A percentile compares a stretch with the other conserved stretches of the same genome.
phyloP scores from a whole-genome alignment of 2,113 vertebrate species.

The Macrotis lagotis region DNA sequence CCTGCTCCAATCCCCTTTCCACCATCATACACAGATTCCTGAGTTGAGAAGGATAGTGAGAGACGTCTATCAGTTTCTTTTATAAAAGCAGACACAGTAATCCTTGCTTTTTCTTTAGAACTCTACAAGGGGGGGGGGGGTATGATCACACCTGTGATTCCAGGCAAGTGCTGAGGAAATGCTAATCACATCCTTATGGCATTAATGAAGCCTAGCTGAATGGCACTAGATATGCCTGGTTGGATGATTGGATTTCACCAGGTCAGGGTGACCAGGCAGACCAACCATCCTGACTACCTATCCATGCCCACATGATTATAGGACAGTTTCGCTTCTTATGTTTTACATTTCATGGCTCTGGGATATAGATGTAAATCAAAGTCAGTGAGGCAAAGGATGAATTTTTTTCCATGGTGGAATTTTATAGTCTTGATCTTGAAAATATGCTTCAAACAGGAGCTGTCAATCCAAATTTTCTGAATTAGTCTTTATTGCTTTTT shows the following conservation, averaged over 20 bases:
- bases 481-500: background rate
- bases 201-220: conserved; percentile 77
- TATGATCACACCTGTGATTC: background rate
- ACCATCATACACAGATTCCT: background rate
- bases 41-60: background rate
- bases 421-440: conserved; percentile 72
- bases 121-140: background rate
- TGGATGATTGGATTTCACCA: conserved; percentile 69
- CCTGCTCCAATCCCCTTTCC: background rate
- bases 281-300: conserved; percentile 36
- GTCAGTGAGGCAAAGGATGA: conserved; percentile 72
- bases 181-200: conserved; percentile 72
- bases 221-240: conserved; percentile 57
- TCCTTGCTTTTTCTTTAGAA: background rate
- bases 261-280: conserved; percentile 61
- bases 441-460: conserved; percentile 51
- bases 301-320: conserved; percentile 75
- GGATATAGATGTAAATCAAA: conserved; percentile 80
- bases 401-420: conserved; percentile 69
- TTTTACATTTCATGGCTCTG: conserved; percentile 75
- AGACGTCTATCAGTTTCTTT: background rate
- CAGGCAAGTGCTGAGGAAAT: conserved; percentile 44
- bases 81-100: background rate
- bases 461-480: conserved; percentile 52
- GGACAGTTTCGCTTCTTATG: conserved; percentile 74